Conservation (phyloP, 2,113 vertebrate genomes). For the Trogon melanurus region DNA sequence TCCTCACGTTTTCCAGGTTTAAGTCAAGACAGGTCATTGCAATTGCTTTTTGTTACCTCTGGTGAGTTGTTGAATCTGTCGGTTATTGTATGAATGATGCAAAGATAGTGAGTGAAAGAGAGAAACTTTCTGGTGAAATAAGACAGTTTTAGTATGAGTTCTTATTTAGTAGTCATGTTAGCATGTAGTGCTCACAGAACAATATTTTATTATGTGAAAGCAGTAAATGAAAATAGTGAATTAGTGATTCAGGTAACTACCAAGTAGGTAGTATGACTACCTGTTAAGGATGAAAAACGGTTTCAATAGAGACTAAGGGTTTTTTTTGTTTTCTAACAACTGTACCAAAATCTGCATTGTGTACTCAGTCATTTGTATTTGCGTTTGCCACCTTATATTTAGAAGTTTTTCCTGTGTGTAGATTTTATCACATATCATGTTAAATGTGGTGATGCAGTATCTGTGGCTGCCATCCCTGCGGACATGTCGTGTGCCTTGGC, state of each 20-base stretch:
- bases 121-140: not conserved
- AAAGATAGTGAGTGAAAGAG: not conserved
- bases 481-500: fast-evolving
- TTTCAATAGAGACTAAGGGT: not conserved
- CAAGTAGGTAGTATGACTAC: not conserved
- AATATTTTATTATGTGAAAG: not conserved
- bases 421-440: fast-evolving
- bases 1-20: not conserved
- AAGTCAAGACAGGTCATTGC: not conserved
- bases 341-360: not conserved
- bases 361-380: not conserved
- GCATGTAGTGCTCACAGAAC: not conserved
- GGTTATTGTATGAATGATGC: not conserved
- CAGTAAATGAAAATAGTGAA: not conserved
- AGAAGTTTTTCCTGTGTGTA: not conserved
- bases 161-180: not conserved
- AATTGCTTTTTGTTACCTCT: not conserved
- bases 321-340: not conserved
- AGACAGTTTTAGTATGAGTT: not conserved
- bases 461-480: not conserved
- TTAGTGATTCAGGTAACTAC: not conserved
- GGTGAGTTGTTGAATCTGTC: not conserved
- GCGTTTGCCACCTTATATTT: not conserved
- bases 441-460: fast-evolving
- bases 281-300: not conserved